Conservation (phyloP, 1,140 invertebrate species). For the Macrocentrus cingulum region DNA sequence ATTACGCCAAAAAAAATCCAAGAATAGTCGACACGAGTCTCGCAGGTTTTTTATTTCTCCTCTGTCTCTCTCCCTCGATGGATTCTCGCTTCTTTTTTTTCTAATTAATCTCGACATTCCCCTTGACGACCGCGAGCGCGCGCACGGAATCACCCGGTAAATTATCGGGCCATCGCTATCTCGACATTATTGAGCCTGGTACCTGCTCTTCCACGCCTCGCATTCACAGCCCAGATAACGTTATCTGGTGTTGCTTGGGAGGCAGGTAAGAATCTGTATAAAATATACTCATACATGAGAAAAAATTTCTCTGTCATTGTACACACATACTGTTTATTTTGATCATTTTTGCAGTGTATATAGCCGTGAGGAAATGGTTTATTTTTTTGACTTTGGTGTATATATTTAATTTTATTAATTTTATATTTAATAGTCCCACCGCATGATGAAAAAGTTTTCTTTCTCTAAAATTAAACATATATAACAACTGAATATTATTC, state of each 20-base stretch:
- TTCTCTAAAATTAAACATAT: too few species aligned
- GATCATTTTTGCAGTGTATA: too few species aligned
- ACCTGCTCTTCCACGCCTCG: constrained; percentile 39
- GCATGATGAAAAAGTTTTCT: too few species aligned
- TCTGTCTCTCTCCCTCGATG: neutral
- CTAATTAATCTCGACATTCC: constrained; percentile 53
- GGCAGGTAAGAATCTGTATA: constrained; percentile 36
- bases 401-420: too few species aligned
- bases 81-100: constrained; percentile 25
- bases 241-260: constrained; percentile 45
- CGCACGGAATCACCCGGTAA: constrained; percentile 46
- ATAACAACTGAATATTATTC: too few species aligned
- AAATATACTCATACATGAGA: too few species aligned
- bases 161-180: constrained; percentile 48
- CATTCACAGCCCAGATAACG: constrained; percentile 49
- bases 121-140: constrained; percentile 35
- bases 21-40: constrained; percentile 5
- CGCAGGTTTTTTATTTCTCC: neutral
- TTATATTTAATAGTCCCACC: too few species aligned
- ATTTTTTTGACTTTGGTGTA: too few species aligned
- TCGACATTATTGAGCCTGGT: constrained; percentile 43
- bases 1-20: neutral
- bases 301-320: too few species aligned
- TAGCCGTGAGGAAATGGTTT: too few species aligned
- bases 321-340: too few species aligned